phyloP scores from a whole-genome alignment of 2,888 invertebrate genomes.

The Meganola albula region DNA sequence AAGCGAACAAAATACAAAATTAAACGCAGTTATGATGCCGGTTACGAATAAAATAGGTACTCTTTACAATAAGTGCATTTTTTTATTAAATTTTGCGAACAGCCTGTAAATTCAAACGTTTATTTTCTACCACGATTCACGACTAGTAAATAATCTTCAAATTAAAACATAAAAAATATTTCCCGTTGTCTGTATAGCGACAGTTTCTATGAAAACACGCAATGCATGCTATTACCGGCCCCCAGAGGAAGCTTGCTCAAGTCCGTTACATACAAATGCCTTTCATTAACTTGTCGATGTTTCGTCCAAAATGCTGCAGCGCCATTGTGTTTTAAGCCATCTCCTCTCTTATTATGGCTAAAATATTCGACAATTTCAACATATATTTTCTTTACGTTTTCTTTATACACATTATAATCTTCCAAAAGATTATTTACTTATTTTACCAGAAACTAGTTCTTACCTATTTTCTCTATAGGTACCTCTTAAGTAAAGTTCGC shows the following conservation, averaged over 20 bases:
- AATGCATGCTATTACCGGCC: constrained; percentile 50
- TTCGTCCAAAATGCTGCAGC: constrained; percentile 54
- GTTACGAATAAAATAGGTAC: no score
- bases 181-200: constrained; percentile 17
- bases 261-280: constrained; percentile 75
- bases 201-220: constrained; percentile 43
- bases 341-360: constrained; percentile 35
- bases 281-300: constrained; percentile 71
- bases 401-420: constrained; percentile 7
- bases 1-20: no score
- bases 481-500: constrained; percentile 29
- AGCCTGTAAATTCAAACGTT: no score
- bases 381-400: constrained; percentile 23
- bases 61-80: no score
- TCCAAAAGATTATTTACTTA: constrained; percentile 20
- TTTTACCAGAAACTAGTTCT: constrained; percentile 35
- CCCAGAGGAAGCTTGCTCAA: constrained; percentile 65
- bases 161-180: constrained; percentile 4
- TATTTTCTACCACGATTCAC: no score
- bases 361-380: constrained; percentile 31
- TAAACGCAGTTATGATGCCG: no score
- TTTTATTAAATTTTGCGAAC: no score
- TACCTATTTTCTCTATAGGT: constrained; percentile 25
- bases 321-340: constrained; percentile 54
- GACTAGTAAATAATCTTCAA: no score